A percentile compares a stretch with the other conserved stretches of the same genome.
Evolutionary conservation across 2,888 invertebrate species (phyloP).

Genomic region (Pollenia angustigena): DNA sequence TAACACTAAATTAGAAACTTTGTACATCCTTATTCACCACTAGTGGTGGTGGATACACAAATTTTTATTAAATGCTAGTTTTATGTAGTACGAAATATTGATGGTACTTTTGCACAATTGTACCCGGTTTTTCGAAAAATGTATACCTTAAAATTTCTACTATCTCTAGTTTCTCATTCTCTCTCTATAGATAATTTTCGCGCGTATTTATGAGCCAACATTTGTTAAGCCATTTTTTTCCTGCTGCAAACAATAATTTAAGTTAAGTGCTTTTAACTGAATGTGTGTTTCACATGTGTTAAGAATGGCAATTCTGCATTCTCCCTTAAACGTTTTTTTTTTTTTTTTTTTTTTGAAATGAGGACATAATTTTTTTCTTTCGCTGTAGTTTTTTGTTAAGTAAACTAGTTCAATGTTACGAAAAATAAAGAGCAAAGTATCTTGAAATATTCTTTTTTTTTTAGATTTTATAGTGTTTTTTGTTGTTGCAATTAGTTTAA

Average conservation of each 20-base stretch:
- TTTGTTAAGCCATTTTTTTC: constrained; percentile 9
- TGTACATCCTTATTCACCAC: too few relatives aligned
- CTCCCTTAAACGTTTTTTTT: background rate
- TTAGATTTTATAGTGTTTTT: background rate
- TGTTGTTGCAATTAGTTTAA: constrained; percentile 18
- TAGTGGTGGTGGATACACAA: too few relatives aligned
- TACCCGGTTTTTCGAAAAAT: background rate
- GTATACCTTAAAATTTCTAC: background rate
- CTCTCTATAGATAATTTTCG: background rate
- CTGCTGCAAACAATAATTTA: constrained; percentile 57
- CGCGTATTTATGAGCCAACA: constrained; percentile 41
- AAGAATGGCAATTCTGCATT: constrained; percentile 43
- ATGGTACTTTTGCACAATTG: background rate
- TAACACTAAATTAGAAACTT: too few relatives aligned
- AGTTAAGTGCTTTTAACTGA: constrained; percentile 68
- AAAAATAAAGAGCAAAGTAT: constrained; percentile 11
- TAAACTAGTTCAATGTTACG: constrained; percentile 65
- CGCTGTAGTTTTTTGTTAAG: background rate
- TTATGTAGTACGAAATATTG: too few relatives aligned
- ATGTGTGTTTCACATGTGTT: constrained; percentile 36
- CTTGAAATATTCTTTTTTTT: constrained; percentile 22
- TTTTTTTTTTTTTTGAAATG: constrained; percentile 24
- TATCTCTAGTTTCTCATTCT: background rate
- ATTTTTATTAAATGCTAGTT: too few relatives aligned
- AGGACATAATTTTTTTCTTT: constrained; percentile 31